These are phyloP conservation scores for Heterodera schachtii DNA, from an alignment of 1,140 invertebrate genomes.

Conservation along the genomic window DNA sequence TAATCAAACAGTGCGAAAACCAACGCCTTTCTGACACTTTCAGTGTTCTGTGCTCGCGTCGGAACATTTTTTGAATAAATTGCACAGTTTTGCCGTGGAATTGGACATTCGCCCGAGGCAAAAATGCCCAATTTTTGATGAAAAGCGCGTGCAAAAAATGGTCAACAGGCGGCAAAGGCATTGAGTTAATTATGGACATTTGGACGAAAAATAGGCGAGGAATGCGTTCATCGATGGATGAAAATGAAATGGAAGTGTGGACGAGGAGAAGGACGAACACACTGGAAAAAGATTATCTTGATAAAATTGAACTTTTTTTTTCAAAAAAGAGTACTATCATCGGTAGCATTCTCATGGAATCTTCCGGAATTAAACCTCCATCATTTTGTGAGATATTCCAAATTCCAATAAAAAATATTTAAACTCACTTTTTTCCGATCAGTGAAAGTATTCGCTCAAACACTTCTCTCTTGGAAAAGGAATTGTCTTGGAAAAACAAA, in stretches of 20 bases:
- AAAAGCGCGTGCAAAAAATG: conserved; percentile 10
- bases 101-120: not conserved
- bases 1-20: conserved; percentile 16
- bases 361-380: too few relatives aligned
- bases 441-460: not conserved
- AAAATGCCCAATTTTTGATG: conserved; percentile 3
- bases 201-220: not conserved
- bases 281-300: not conserved
- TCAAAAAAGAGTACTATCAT: too few relatives aligned
- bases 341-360: too few relatives aligned
- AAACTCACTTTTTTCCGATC: not conserved
- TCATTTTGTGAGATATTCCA: not conserved
- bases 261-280: not conserved
- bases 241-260: conserved; percentile 23
- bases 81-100: conserved; percentile 1
- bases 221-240: conserved; percentile 17
- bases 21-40: not conserved
- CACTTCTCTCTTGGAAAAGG: not conserved
- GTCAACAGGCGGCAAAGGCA: not conserved
- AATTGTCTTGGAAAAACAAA: conserved; percentile 14
- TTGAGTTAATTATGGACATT: not conserved
- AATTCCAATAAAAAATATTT: not conserved
- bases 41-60: conserved; percentile 4
- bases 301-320: not conserved
- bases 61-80: not conserved